These are phyloP conservation scores for Elgaria multicarinata DNA, from an alignment of 2,113 vertebrate species.

Conservation along the genomic window DNA sequence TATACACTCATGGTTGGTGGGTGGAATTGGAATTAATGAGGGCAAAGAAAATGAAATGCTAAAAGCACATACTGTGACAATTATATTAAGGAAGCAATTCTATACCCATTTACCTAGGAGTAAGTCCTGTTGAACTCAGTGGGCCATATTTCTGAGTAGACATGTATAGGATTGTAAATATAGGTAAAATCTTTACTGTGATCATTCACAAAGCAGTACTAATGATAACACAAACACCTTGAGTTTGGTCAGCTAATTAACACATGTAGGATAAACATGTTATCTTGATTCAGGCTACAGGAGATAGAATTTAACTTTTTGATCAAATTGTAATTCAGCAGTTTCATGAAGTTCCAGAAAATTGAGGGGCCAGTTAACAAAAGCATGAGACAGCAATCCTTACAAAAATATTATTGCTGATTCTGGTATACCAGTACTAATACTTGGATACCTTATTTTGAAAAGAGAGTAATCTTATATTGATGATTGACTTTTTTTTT, in stretches of 20 bases:
- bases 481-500: constrained; percentile 11
- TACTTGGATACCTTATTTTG: background rate
- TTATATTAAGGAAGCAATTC: background rate
- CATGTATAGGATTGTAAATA: background rate
- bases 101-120: too few relatives aligned
- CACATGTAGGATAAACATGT: background rate
- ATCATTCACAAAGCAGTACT: background rate
- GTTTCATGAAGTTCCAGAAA: background rate
- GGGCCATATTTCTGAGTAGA: too few relatives aligned
- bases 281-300: background rate
- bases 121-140: too few relatives aligned
- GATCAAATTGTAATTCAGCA: background rate
- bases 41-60: background rate
- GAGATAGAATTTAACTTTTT: background rate
- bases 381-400: background rate
- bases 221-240: background rate
- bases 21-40: background rate
- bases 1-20: background rate
- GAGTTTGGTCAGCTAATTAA: background rate
- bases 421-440: background rate
- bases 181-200: background rate
- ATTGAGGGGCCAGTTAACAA: too few relatives aligned
- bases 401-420: background rate
- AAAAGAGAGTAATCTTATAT: background rate
- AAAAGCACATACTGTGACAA: background rate